These are phyloP conservation scores for Cremastinae sp. DNA, from an alignment of 2,888 invertebrate species.

Conservation along the genomic window DNA sequence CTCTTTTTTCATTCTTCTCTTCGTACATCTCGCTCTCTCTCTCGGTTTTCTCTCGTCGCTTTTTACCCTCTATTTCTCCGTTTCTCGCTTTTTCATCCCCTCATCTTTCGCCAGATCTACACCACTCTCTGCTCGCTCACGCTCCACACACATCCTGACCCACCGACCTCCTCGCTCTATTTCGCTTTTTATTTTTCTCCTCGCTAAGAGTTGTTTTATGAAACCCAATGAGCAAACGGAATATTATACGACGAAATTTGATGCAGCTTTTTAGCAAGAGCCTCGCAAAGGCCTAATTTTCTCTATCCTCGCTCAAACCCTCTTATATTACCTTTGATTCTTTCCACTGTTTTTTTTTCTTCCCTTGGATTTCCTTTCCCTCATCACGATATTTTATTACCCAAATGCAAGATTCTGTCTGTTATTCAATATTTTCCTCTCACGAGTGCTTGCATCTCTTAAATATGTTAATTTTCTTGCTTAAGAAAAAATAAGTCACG, in stretches of 20 bases:
- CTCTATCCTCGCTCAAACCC: neutral
- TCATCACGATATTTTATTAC: slow-evolving; percentile 18
- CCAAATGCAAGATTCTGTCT: slow-evolving; percentile 9
- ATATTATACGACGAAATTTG: slow-evolving; percentile 4
- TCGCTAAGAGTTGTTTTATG: neutral
- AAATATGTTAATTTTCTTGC: too few species aligned
- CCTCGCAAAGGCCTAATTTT: neutral
- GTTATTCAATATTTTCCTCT: too few species aligned
- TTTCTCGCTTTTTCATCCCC: slow-evolving; percentile 7
- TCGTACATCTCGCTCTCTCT: too few species aligned
- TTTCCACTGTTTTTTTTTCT: too few species aligned
- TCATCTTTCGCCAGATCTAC: slow-evolving; percentile 42
- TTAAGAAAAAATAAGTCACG: too few species aligned
- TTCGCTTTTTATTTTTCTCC: slow-evolving; percentile 34
- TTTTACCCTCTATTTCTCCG: neutral
- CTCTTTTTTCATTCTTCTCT: too few species aligned
- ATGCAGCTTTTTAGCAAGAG: slow-evolving; percentile 20
- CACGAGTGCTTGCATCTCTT: too few species aligned
- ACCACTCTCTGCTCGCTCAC: slow-evolving; percentile 29
- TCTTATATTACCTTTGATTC: too few species aligned
- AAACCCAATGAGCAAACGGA: neutral
- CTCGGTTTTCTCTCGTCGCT: too few species aligned
- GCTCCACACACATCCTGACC: slow-evolving; percentile 28
- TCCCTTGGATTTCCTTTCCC: slow-evolving; percentile 1
- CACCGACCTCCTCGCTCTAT: slow-evolving; percentile 18